These are phyloP conservation scores for Lepidurus packardi DNA, from an alignment of 1,140 invertebrate species.

Conservation along the genomic window DNA sequence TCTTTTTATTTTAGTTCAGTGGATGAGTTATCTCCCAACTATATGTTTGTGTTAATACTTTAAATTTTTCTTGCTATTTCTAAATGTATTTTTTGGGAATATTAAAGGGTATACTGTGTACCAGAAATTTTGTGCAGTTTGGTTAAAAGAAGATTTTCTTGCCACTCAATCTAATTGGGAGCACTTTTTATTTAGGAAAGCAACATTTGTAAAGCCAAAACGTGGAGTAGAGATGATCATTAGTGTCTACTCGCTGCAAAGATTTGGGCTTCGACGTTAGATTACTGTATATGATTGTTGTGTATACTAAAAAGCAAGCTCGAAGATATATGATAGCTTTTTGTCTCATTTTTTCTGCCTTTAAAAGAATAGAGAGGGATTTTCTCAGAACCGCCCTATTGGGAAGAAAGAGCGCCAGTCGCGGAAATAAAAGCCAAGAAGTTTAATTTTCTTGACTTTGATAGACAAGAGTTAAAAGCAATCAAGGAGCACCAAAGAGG, in stretches of 20 bases:
- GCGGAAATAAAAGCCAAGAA: background rate
- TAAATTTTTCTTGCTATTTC: too few relatives aligned
- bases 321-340: background rate
- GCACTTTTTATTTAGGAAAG: background rate
- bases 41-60: too few relatives aligned
- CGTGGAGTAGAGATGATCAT: background rate
- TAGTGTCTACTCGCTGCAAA: background rate
- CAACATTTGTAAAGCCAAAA: background rate
- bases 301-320: background rate
- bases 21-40: too few relatives aligned
- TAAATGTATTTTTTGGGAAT: too few relatives aligned
- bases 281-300: background rate
- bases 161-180: too few relatives aligned
- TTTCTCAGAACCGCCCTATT: background rate
- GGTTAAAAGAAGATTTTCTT: background rate
- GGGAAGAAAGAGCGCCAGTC: background rate
- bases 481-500: constrained; percentile 1
- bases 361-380: background rate
- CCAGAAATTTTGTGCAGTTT: background rate
- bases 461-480: background rate
- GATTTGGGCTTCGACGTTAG: background rate
- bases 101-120: background rate
- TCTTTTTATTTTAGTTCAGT: too few relatives aligned
- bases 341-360: background rate
- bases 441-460: background rate